These are phyloP conservation scores for Cephus runcator DNA, from an alignment of 2,888 invertebrate genomes.

Conservation along the genomic window DNA sequence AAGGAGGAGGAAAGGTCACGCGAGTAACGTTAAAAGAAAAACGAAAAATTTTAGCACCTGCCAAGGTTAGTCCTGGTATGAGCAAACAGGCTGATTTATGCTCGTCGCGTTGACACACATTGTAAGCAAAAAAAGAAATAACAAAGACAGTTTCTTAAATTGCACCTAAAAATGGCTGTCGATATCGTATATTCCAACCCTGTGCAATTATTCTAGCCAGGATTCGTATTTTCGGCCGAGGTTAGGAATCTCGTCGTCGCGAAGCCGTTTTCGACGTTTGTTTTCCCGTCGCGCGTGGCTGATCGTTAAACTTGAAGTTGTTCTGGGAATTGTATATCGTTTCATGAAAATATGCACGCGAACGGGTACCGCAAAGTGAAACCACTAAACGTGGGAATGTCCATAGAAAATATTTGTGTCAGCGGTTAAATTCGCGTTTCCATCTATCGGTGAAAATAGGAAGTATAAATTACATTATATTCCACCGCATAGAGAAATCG, in stretches of 20 bases:
- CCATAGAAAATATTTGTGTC: not conserved
- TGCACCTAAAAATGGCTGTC: not conserved
- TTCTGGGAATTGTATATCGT: not conserved
- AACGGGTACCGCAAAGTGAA: slow-evolving; percentile 1
- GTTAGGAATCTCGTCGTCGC: not conserved
- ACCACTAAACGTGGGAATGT: not conserved
- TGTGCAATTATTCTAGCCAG: not conserved
- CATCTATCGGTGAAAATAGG: not conserved
- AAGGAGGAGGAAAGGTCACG: not conserved
- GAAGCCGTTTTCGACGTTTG: not conserved
- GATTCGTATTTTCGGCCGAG: not conserved
- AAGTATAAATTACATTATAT: not conserved
- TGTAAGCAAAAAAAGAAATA: not conserved
- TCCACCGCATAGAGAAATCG: not conserved
- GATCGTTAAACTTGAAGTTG: not conserved
- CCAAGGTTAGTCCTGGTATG: slow-evolving; percentile 40
- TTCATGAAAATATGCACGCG: not conserved
- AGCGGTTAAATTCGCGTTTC: not conserved
- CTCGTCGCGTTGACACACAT: not conserved
- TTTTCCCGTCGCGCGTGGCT: not conserved
- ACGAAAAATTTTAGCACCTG: slow-evolving; percentile 54
- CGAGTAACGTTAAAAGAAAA: not conserved
- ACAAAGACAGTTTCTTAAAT: not conserved
- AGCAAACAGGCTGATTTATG: not conserved
- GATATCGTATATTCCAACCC: not conserved